Evolutionary conservation across 2,797 vertebrate species (phyloP).

Genomic region (Peromyscus eremicus): DNA sequence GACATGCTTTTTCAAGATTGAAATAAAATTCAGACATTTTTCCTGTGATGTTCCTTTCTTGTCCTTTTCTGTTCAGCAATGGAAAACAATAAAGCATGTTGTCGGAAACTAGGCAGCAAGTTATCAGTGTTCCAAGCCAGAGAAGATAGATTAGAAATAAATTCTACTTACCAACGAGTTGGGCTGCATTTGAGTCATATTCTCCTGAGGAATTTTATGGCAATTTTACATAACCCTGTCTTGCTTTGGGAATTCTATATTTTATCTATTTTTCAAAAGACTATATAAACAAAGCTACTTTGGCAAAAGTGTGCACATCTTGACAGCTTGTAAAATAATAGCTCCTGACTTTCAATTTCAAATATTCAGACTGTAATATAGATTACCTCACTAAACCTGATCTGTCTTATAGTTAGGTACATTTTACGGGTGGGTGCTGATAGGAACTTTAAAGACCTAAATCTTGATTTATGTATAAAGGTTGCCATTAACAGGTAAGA

Average conservation of each 20-base stretch:
- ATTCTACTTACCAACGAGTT: slow-evolving; percentile 37
- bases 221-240: slow-evolving; percentile 58
- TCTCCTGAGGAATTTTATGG: slow-evolving; percentile 43
- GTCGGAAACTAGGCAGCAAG: not conserved
- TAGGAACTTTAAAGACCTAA: slow-evolving; percentile 10
- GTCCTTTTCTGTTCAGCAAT: slow-evolving; percentile 7
- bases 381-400: not conserved
- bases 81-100: not conserved
- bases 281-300: slow-evolving; percentile 9
- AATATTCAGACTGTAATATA: slow-evolving; percentile 27
- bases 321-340: slow-evolving; percentile 71
- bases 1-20: not conserved
- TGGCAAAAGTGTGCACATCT: slow-evolving; percentile 34
- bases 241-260: slow-evolving; percentile 65
- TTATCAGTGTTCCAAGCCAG: slow-evolving; percentile 24
- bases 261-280: slow-evolving; percentile 58
- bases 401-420: not conserved
- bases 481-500: not conserved
- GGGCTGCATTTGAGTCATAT: not conserved
- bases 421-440: not conserved
- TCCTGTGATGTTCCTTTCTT: not conserved
- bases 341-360: slow-evolving; percentile 56
- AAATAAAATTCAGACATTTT: slow-evolving; percentile 10
- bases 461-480: slow-evolving; percentile 46
- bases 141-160: slow-evolving; percentile 40